Evolutionary conservation across 2,888 invertebrate species (phyloP), one percentile per base, ranked within the genome.

Genomic region (Taenaris catops): DNA sequence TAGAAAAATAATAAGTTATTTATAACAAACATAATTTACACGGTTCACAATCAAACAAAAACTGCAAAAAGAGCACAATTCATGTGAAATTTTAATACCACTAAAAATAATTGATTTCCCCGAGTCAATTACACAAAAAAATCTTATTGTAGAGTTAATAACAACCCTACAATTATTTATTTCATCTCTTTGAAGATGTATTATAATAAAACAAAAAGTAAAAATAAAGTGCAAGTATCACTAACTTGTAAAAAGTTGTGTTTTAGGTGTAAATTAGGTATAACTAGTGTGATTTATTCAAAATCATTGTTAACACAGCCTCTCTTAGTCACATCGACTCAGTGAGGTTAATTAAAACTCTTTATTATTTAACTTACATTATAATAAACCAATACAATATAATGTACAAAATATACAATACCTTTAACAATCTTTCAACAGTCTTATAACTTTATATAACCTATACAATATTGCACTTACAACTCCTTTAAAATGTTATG

Each of bases 321-420:
- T 67, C 63, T 55, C 51, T 48, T 43, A 55, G 53, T 57, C 58
- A 51, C 46, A 39, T 33, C 37, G 49, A 58, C 60, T 52, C 50
- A 45, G 53, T 49, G 37, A 58, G 58, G 63, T 49, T 58, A 59
- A 63, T 64, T 66, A 64, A 72, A 72, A 51, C 49, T 51, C 64
- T 66, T 49, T 51, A 66, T 53, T 61, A 62, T 47, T 57, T 64
- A 73, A 70, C 69, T 75, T 74, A 72, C 64, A 57, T 64, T 70
- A 67, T 67, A 71, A 67, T 69, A 52, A 56, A 65, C 67, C 60
- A 68, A 71, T 76, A 75, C 63, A 71, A 67, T 69, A 41, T 38
- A 80, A 81, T 79, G 75, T 81, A 84, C 80, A 83, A 78, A 72
- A 81, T 79, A 79, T 81, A 79, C 80, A 83, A 76, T 73, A 74